Percentiles rank a stretch among this genome's conserved stretches.
Conservation (phyloP, 2,888 invertebrate genomes). For the Ectemnius continuus region DNA sequence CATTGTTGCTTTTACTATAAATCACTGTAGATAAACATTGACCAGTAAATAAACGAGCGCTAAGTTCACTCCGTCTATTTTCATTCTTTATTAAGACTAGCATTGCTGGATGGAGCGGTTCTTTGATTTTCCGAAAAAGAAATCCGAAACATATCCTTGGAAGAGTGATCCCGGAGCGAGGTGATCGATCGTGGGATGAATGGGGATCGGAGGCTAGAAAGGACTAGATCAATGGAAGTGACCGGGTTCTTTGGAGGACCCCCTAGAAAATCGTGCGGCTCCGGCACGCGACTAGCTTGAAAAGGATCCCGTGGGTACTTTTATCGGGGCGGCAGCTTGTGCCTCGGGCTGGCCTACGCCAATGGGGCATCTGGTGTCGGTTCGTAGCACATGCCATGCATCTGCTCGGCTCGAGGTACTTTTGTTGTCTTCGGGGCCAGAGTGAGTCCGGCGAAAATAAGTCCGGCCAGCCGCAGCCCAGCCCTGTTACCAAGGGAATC, state of each 20-base stretch:
- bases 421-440: conserved; percentile 70
- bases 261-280: conserved; percentile 29
- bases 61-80: conserved; percentile 57
- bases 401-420: conserved; percentile 74
- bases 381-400: conserved; percentile 76
- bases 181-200: conserved; percentile 14
- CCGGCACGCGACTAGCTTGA: conserved; percentile 65
- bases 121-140: background rate
- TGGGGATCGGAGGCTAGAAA: conserved; percentile 14
- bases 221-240: background rate
- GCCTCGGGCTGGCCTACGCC: conserved; percentile 68
- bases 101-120: background rate
- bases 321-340: conserved; percentile 48
- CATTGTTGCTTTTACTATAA: conserved; percentile 75
- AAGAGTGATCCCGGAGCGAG: background rate
- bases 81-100: background rate
- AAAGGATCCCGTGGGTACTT: conserved; percentile 50
- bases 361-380: conserved; percentile 76
- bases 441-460: conserved; percentile 66
- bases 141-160: background rate
- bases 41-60: conserved; percentile 67
- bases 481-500: conserved; percentile 69
- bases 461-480: conserved; percentile 45
- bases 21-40: conserved; percentile 73
- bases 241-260: background rate